Conservation (phyloP, 2,113 vertebrate genomes). For the Craseonycteris thonglongyai region DNA sequence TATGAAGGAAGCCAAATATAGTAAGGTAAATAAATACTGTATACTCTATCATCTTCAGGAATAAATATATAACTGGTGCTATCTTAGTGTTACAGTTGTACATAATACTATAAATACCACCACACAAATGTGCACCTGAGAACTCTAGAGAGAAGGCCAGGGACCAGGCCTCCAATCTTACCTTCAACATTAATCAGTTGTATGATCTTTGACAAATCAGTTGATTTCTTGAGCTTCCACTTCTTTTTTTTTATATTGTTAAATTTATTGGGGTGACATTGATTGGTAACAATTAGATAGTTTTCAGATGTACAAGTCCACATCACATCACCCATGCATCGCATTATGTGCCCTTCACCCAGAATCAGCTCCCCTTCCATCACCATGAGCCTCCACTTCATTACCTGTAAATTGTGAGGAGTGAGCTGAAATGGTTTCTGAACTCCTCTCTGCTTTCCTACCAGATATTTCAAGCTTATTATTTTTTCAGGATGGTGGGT, state of each 20-base stretch:
- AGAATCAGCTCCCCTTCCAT: no score
- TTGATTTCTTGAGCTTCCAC: background rate
- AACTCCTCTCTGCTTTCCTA: background rate
- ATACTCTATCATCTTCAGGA: background rate
- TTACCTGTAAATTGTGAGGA: background rate
- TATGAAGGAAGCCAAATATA: background rate
- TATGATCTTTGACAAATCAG: background rate
- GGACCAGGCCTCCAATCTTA: background rate
- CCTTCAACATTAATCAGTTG: background rate
- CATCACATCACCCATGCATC: no score
- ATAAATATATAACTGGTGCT: background rate
- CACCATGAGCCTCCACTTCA: background rate
- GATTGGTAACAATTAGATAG: no score
- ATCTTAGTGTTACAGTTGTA: background rate
- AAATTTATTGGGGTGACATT: no score
- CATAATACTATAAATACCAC: background rate
- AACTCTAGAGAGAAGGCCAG: background rate
- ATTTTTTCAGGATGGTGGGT: background rate
- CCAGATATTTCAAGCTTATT: background rate
- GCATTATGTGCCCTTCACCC: no score
- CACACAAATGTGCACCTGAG: background rate
- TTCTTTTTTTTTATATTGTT: no score
- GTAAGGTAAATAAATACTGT: background rate
- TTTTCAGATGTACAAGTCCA: no score
- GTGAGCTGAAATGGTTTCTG: background rate